Conservation (phyloP, 1,140 invertebrate genomes). For the Zelostemma sp. region DNA sequence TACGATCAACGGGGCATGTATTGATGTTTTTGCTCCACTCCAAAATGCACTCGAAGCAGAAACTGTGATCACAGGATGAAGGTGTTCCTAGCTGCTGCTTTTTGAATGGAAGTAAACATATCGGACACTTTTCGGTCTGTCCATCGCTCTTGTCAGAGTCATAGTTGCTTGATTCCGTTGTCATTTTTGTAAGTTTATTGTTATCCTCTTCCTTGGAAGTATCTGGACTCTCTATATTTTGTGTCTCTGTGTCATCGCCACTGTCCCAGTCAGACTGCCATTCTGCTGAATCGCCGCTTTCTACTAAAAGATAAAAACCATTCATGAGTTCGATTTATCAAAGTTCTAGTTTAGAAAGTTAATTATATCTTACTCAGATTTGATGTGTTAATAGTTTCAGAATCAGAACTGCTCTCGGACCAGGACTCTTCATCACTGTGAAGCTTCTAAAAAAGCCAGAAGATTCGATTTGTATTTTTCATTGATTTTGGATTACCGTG, state of each 20-base stretch:
- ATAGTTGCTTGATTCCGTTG: conserved; percentile 23
- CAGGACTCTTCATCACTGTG: conserved; percentile 58
- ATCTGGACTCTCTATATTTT: conserved; percentile 11
- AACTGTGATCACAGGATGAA: conserved; percentile 88
- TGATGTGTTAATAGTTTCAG: conserved; percentile 28
- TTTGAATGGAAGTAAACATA: conserved; percentile 81
- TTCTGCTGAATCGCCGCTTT: conserved; percentile 57
- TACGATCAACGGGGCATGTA: conserved; percentile 94
- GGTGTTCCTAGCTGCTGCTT: conserved; percentile 85
- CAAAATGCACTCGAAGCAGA: conserved; percentile 89
- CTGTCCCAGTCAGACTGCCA: conserved; percentile 66
- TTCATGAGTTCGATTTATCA: too few species aligned
- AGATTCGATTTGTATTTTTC: too few species aligned
- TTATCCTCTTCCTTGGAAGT: conserved; percentile 28
- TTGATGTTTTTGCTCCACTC: conserved; percentile 96
- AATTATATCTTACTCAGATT: conserved; percentile 33
- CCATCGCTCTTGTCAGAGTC: conserved; percentile 76
- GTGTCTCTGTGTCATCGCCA: conserved; percentile 44
- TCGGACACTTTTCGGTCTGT: conserved; percentile 85
- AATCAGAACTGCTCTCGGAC: conserved; percentile 45
- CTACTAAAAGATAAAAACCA: conserved; percentile 36
- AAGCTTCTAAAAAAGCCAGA: conserved; percentile 24
- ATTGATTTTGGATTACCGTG: too few species aligned
- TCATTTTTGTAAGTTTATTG: conserved; percentile 13
- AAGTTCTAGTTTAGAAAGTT: too few species aligned